Evolutionary conservation across 2,797 vertebrate genomes (phyloP), one percentile per base, ranked within the genome.

Genomic region (Sebastes vulpes): DNA sequence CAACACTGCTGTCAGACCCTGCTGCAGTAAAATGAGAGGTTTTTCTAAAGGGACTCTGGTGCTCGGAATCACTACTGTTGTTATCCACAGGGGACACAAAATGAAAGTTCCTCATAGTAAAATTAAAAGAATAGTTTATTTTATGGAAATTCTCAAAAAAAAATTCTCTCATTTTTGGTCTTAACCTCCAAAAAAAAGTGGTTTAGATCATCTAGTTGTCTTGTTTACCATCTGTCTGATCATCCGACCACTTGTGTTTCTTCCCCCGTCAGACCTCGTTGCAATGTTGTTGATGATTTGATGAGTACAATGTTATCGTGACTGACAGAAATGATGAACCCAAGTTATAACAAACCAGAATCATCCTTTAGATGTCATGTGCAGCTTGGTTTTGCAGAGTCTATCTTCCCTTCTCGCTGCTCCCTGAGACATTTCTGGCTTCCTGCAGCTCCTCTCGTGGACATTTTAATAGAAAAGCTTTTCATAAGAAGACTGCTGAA

Each of bases 401-500:
- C 53, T 16, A 8, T 16, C 53, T 26, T 16, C 54, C 54, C 4
- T n/a, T 8, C 54, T n/a, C 14, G 8, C 59, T 42, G 52, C 66
- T 72, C 26, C 26, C 63, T 2, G 78, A 79, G 23, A 59, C 54
- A 11, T 71, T 42, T 79, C 70, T 71, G 72, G 46, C 65, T 72
- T 60, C 72, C 74, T 75, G 76, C 81, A 20, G 72, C 53, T 80
- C 66, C 53, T 83, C 59, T 70, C 38, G 9, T 72, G 79, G 84
- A 86, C 42, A 9, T 75, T 92, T 79, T 81, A 82, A 85, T 79
- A 67, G 80, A 84, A 81, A 81, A 74, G 73, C 70, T 50, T 85
- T 90, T 84, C 66, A 80, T 86, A 73, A 84, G 85, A 77, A 65
- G 65, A 21, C 78, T 58, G 65, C 87, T 29, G 72, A 84, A 66